Base-by-base conservation (phyloP, 2,113 vertebrate species). In the Forbesichthys papilliferus region DNA sequence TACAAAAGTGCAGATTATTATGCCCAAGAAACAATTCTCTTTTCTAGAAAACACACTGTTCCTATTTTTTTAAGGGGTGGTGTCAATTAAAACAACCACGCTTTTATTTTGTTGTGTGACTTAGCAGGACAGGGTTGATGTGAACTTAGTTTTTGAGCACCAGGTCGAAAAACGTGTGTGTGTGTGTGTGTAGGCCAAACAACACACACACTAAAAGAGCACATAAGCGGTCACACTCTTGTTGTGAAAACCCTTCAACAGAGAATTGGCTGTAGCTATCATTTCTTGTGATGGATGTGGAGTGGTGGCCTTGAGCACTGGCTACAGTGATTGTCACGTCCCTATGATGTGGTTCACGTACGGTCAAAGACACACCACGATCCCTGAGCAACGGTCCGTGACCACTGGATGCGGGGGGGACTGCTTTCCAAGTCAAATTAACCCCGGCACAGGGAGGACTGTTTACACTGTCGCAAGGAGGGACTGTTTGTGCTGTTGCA, bases 401-500 rank as follows among this genome's bases (percentile, higher is more conserved):
- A 93, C 92, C 91, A 86, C 93, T 80, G 87, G 85, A 83, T 89
- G 88, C 83, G 85, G 88, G 84, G 81, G 84, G 48, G 74, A 82
- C 74, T 80, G 87, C 80, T 93, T 94, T 93, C 91, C 91, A 91
- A 94, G 92, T 94, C 93, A 94, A 94, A 94, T 93, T 80, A 90
- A 90, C 64, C 71, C 80, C 73, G 60, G 88, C 83, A 48, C 64
- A 46, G 75, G 82, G 73, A 83, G 74, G 79, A 82, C 78, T 93
- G 90, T 92, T 91, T 90, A 89, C 85, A 86, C 86, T 87, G 84
- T 75, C 66, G 51, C 86, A 75, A 49, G 69, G 64, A 76, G 67
- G 76, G 84, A 61, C 63, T 86, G 85, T 86, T 83, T 84, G 73
- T 71, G 69, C 78, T 78, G 76, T 63, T 64, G 77, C 76, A 58